Base-by-base conservation (phyloP, 1,140 invertebrate species). In the Drosophila sucinea region DNA sequence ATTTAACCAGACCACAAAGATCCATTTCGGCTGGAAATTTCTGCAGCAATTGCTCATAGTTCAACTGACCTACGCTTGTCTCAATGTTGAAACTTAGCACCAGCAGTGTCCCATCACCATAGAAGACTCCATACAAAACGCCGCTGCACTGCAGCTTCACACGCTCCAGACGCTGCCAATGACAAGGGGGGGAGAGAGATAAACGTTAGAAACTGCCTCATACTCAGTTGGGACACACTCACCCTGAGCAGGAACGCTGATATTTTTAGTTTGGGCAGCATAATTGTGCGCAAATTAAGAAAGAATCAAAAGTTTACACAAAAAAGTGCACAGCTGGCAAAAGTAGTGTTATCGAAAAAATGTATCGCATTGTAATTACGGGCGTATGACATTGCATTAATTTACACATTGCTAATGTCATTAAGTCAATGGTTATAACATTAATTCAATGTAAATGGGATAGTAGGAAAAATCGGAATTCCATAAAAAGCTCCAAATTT, bases 1-100 rank as follows among this genome's bases (percentile, higher is more conserved):
- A 94, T 69, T 94, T 95, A 30, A 96, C 93, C 65, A 95, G 92
- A 38, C 96, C 96, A 90, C 95, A 96, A 29, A 96, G 92, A 92
- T 96, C 95, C 68, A 96, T 91, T 92, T 96, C 95, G 4, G 95
- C 94, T 7, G 96, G 96, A 75, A 96, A 94, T 83, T 95, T 94
- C 1, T 94, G 92, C 76, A 95, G 94, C 27, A 96, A 91, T 65
- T 94, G 93, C 54, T 91, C 86, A 87, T 94, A 93, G 73, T 93
- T 93, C 57, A 93, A 90, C 76, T 93, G 93, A 11, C 81, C 91
- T 40, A 93, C 84, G 71, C 94, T 93, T 65, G 94, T 93, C 75
- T 95, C 93, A 62, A 94, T 89, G 82, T 93, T 94, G 64, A 96
- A 93, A 62, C 95, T 95, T 56, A 96, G 87, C 17, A 96, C 94